Base-by-base conservation (phyloP, 2,888 invertebrate species). In the Panopea generosa region DNA sequence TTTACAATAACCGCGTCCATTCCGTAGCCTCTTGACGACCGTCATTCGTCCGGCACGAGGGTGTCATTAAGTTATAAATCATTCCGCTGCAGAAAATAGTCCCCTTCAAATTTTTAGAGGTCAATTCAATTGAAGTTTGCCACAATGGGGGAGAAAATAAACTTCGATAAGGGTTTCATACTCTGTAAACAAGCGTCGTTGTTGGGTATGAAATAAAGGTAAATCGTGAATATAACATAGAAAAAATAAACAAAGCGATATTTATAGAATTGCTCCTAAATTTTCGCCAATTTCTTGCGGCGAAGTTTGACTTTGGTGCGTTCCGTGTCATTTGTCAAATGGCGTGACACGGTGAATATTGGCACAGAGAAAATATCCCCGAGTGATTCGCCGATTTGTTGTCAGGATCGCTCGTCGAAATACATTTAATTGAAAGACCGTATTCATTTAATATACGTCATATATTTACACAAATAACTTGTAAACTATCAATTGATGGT, bases 1-100 rank as follows among this genome's bases (percentile, higher is more conserved):
- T 61, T 61, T 61, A 61, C 61, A 61, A 61, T 33, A 14, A 49
- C 61, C 33, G 1, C 47, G 61, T 61, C 49, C 61, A 61, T 49
- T 49, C 56, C 11, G 14, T 16, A 38, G 53, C 40, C 45, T 49
- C 71, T 29, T 71, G 53, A 52, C 62, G 47, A 76, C 70, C 67
- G 76, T 63, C 76, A 47, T 22, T 24, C 33, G 62, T 72, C 40
- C 65, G 56, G 62, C 24, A 22, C 61, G 55, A 66, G 75, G 73
- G 66, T 61, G 66, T 65, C 45, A 62, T 72, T 61, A 72, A 66
- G 11, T 24, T 50, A 80, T 80, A 80, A 80, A 80, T 80, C 69
- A 80, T 47, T 53, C 57, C 72, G 62, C 68, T 38, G 24, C 26
- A 56, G 60, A 63, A 80, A 73, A 67, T 72, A 63, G 79, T 75